Evolutionary conservation across 2,888 invertebrate genomes (phyloP), one percentile per base, ranked within the genome.

Genomic region (Lepetodrilus schrolli): DNA sequence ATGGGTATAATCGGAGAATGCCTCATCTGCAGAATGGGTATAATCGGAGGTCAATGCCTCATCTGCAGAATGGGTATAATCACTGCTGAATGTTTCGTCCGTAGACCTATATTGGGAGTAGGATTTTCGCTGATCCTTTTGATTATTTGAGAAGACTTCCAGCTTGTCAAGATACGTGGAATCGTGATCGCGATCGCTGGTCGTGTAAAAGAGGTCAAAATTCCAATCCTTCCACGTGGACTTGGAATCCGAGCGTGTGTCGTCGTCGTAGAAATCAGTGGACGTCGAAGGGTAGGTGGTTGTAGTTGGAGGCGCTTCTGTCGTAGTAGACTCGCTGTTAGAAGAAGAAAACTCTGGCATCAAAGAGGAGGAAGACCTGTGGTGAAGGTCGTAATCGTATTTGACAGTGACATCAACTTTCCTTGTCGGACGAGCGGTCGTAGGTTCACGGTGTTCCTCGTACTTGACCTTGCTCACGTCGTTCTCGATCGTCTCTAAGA

Each of bases 401-500:
- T 34, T 23, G 30, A 58, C 58, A 17, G 43, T 43, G n/a, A 43
- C n/a, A 17, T 13, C 43, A 17, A 43, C 17, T 43, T 43, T 43
- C 43, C 17, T 17, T 0, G 43, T 43, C 4, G 43, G n/a, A 8
- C 34, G 58, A 58, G 58, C 58, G 7, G 58, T 58, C 7, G 58
- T 58, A n/a, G 58, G 34, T 10, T 58, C 58, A 1, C n/a, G 13
- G 4, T 68, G 47, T 26, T 68, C 43, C 21, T 47, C 30, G 21
- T 38, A n/a, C n/a, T 47, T 43, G 26, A 68, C 43, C 68, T 68
- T 68, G 5, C 43, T 68, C 13, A 68, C 68, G 20, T 70, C 70
- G 37, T 47, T 70, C 20, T 70, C 70, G n/a, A 70, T 47, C 17
- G 70, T 70, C 70, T 70, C 70, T 4, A 70, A 50, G 49, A 70